phyloP scores from a whole-genome alignment of 1,140 invertebrate genomes.

The Halictus rubicundus region DNA sequence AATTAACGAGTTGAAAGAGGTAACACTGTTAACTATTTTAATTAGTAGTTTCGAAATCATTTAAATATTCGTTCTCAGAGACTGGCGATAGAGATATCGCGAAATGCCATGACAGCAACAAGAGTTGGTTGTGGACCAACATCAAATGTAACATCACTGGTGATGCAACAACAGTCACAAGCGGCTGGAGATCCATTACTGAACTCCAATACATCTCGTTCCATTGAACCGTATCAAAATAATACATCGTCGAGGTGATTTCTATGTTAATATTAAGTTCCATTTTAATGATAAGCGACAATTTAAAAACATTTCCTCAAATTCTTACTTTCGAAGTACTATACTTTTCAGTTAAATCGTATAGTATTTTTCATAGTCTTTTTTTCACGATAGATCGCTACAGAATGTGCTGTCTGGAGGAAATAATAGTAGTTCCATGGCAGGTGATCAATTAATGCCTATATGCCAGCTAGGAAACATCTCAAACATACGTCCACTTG shows the following conservation, averaged over 20 bases:
- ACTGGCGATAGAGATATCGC: conserved; percentile 86
- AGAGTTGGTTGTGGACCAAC: conserved; percentile 65
- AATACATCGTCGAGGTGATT: conserved; percentile 64
- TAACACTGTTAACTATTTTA: conserved; percentile 71
- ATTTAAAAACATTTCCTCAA: too few species aligned
- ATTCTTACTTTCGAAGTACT: too few species aligned
- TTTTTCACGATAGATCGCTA: conserved; percentile 56
- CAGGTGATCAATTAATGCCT: conserved; percentile 63
- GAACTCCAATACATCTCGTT: conserved; percentile 57
- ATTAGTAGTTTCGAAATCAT: not conserved
- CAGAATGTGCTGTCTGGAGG: conserved; percentile 60
- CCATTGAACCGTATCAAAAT: conserved; percentile 66
- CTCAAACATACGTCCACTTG: conserved; percentile 59
- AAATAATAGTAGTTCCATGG: conserved; percentile 39
- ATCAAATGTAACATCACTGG: conserved; percentile 51
- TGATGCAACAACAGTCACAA: conserved; percentile 58
- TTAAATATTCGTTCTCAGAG: conserved; percentile 78
- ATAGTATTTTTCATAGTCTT: not conserved
- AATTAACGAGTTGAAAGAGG: conserved; percentile 93
- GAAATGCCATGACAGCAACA: conserved; percentile 83
- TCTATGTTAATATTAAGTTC: not conserved
- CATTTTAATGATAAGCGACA: too few species aligned
- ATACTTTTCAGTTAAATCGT: too few species aligned
- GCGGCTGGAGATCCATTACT: conserved; percentile 58
- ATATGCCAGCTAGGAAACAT: conserved; percentile 69